phyloP scores from a whole-genome alignment of 1,140 invertebrate genomes.

The Monomorium pharaonis region DNA sequence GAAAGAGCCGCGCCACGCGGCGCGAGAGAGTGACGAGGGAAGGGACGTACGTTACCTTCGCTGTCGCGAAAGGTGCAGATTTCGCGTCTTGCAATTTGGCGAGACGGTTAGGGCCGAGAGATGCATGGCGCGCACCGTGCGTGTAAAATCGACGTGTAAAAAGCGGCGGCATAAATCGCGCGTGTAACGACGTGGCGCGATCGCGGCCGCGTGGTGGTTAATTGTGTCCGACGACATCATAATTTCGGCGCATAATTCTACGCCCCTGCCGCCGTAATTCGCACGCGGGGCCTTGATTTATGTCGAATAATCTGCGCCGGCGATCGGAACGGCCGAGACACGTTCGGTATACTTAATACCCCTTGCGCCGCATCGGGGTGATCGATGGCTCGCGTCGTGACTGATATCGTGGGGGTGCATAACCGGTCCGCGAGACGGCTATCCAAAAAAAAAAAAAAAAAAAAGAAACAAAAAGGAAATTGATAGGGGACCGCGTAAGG shows the following conservation, averaged over 20 bases:
- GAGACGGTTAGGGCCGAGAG: not conserved
- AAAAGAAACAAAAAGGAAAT: too few relatives aligned
- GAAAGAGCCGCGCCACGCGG: too few relatives aligned
- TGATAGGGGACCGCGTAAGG: too few relatives aligned
- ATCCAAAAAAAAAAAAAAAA: too few relatives aligned
- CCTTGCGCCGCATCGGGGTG: not conserved
- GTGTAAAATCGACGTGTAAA: not conserved
- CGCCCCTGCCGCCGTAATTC: slow-evolving; percentile 31
- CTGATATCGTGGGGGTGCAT: slow-evolving; percentile 19
- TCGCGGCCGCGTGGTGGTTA: not conserved
- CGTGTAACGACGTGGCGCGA: slow-evolving; percentile 10
- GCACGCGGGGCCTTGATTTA: slow-evolving; percentile 39
- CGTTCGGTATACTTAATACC: slow-evolving; percentile 38
- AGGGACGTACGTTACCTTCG: not conserved
- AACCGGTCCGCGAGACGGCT: not conserved
- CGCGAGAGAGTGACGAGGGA: slow-evolving; percentile 6
- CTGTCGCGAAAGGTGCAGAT: not conserved
- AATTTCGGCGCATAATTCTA: slow-evolving; percentile 50
- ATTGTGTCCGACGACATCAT: slow-evolving; percentile 51
- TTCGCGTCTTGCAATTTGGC: not conserved
- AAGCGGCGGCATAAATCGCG: slow-evolving; percentile 25
- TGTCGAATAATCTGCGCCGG: slow-evolving; percentile 48
- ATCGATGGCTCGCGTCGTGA: slow-evolving; percentile 30
- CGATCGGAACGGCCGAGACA: slow-evolving; percentile 17
- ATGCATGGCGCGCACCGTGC: not conserved